Base-by-base conservation (phyloP, 37 sponge, comb jelly and placozoan species). In the Chondrilla cf. caribensis region DNA sequence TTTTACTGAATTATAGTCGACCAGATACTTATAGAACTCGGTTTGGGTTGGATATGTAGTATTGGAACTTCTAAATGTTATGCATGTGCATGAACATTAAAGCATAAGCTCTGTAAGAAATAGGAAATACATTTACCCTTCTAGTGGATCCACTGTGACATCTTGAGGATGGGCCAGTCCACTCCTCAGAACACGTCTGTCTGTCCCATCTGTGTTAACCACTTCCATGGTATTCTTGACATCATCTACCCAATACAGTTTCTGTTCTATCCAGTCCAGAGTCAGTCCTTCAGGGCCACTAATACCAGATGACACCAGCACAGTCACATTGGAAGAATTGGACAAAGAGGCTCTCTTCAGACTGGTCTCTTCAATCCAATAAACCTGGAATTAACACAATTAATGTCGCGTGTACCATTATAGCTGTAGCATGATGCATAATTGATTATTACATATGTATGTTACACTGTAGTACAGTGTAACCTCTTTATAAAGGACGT, bases 311-410 rank as follows among this genome's bases (percentile, higher is more conserved):
- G 79, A 79, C 43, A 81, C 81, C 15, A 60, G 31, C 24, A 68
- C 57, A 33, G 67, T 47, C 14, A 54, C 54, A 37, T 28, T 11
- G 32, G 31, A 28, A 54, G 77, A 35, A 60, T 81, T 7, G 58
- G 38, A 37, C 77, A 86, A 32, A 76, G 76, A 73, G 24, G 44
- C 76, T 38, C 18, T 73, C 43, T 42, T 73, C 44, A 73, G 22
- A 6, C 42, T 42, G 43, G 2, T 73, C 1, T 38, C 9, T 21
- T 73, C 76, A 14, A 19, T 8, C 76, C 76, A 73, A 37, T 86
- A 58, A 76, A 83, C 72, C 73, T 90, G 38, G 65, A 86, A 58
- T 84, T n/a, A n/a, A n/a, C n/a, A n/a, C n/a, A n/a, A n/a, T n/a
- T 73, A 85, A n/a, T n/a, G n/a, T n/a, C n/a, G n/a, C n/a, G 51